Base-by-base conservation (phyloP, 2,888 invertebrate genomes). In the Toxonevra muliebris region DNA sequence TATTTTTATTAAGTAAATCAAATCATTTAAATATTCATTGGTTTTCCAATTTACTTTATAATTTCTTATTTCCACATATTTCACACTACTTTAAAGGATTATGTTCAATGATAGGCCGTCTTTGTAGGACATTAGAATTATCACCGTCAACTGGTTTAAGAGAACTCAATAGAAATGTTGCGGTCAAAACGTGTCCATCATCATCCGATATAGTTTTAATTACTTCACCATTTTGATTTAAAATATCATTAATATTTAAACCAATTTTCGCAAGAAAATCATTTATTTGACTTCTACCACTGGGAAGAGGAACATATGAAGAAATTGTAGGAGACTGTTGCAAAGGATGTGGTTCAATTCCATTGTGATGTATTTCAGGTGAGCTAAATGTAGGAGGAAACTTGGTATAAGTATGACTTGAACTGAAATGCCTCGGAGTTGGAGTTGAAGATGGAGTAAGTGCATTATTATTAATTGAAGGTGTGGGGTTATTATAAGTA, bases 151-250 rank as follows among this genome's bases (percentile, higher is more conserved):
- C 3, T 54, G 3, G 15, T 9, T 48, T 48, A 4, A 48, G 4
- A 0, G 62, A 48, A 68, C 78, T 81, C 1, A 81, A 66, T 1
- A 78, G 74, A 68, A 79, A 81, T 40, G 66, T 75, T 1, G 70
- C 79, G 41, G 78, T 79, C 40, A 81, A 55, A 0, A 79, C 67
- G 5, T 80, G 74, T 0, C 81, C 81, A 58, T 80, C 69, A 12
- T 75, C 75, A 41, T 81, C 81, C 12, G 78, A 70, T 62, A 81
- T 65, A 0, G 78, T 78, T 61, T 75, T 77, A 40, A 75, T 30
- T 15, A 78, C 19, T 41, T 76, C 77, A 0, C 79, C 79, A 42
- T 76, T 75, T 11, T 74, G 63, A 0, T 74, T 72, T 5, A 62
- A 12, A 9, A 82, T 74, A 41, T 80, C 78, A 4, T 43, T 41